Conservation (phyloP, 2,888 invertebrate genomes). For the Polia nebulosa region DNA sequence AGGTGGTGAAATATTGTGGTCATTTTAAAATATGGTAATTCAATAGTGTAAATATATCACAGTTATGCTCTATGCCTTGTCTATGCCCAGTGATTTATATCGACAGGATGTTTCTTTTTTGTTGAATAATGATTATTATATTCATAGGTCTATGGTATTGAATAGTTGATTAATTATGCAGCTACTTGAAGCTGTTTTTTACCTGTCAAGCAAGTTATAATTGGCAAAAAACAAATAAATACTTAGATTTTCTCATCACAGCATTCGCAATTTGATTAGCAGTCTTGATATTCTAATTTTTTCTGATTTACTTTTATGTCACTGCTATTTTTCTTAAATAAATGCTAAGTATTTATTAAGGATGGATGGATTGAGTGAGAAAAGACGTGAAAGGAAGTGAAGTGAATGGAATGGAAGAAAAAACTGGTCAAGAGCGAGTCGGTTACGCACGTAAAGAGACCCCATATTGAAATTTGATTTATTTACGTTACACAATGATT, state of each 20-base stretch:
- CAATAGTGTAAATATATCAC: constrained; percentile 35
- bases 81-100: constrained; percentile 26
- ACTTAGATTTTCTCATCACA: neutral
- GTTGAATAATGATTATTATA: constrained; percentile 19
- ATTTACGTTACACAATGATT: too few species aligned
- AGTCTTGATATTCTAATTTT: neutral
- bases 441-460: too few species aligned
- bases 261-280: constrained; percentile 8
- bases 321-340: neutral
- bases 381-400: too few species aligned
- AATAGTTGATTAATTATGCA: constrained; percentile 32
- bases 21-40: constrained; percentile 57
- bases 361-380: too few species aligned
- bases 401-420: too few species aligned
- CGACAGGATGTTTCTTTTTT: constrained; percentile 17
- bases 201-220: constrained; percentile 1
- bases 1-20: constrained; percentile 45
- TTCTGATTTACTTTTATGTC: neutral
- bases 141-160: neutral
- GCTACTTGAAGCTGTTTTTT: constrained; percentile 37
- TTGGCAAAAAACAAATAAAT: constrained; percentile 16
- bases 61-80: neutral
- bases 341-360: too few species aligned
- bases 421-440: too few species aligned
- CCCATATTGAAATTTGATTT: too few species aligned